A percentile compares a stretch with the other conserved stretches of the same genome.
Conservation (phyloP, 2,888 invertebrate species). For the Drosophila affinis region DNA sequence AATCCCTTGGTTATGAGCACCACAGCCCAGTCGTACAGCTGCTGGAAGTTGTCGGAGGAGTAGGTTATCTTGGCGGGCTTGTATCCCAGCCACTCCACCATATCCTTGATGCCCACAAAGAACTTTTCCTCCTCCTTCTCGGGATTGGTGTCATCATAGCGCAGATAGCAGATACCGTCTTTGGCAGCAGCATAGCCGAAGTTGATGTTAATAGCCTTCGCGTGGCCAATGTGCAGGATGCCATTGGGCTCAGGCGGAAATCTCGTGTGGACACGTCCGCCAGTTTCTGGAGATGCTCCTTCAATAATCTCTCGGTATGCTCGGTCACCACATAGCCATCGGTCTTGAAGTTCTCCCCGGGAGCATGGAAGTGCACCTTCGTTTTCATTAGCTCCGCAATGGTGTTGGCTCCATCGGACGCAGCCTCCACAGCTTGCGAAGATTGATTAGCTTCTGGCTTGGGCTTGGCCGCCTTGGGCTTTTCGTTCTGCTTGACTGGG, state of each 20-base stretch:
- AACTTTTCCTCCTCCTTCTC: slow-evolving; percentile 99
- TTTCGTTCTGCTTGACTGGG: slow-evolving; percentile 87
- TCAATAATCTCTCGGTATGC: slow-evolving; percentile 92
- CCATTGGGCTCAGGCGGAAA: slow-evolving; percentile 99
- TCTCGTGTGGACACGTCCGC: slow-evolving; percentile 94
- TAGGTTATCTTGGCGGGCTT: slow-evolving; percentile 96
- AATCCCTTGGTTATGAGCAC: slow-evolving; percentile 92
- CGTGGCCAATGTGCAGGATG: slow-evolving; percentile 99
- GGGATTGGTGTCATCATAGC: slow-evolving; percentile 99
- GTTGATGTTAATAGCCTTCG: slow-evolving; percentile 99
- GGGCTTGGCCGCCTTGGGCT: slow-evolving; percentile 82
- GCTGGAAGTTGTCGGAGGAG: slow-evolving; percentile 98
- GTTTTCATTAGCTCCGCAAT: slow-evolving; percentile 91
- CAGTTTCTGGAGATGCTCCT: slow-evolving; percentile 94
- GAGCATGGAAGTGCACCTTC: slow-evolving; percentile 95
- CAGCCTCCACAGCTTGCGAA: slow-evolving; percentile 7
- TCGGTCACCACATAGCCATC: slow-evolving; percentile 97
- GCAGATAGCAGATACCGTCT: slow-evolving; percentile 93
- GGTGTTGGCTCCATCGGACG: slow-evolving; percentile 85
- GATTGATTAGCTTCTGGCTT: slow-evolving; percentile 36
- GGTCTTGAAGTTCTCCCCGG: slow-evolving; percentile 98
- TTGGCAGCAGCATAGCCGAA: slow-evolving; percentile 98
- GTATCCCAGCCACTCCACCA: slow-evolving; percentile 99
- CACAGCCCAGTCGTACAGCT: slow-evolving; percentile 96
- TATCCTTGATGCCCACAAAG: slow-evolving; percentile 96